Evolutionary conservation across 2,113 vertebrate genomes (phyloP), one percentile per base, ranked within the genome.

Genomic region (Dasypus novemcinctus): DNA sequence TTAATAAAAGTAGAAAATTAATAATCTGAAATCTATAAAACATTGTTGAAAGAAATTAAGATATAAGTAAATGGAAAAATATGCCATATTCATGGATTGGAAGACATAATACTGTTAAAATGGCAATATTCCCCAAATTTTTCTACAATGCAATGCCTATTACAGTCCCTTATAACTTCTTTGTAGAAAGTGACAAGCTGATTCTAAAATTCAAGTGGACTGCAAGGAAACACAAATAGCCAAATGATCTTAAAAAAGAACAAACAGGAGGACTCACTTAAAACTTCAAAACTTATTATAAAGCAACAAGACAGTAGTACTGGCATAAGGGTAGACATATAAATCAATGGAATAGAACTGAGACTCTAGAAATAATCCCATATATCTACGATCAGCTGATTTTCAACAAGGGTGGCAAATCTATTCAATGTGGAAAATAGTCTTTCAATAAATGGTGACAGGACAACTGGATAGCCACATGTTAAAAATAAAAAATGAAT

Each of bases 191-290:
- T 43, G 43, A 71, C 64, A 91, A 79, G 36, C 29, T 91, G 29
- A 80, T 46, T 36, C 54, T 86, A 80, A 80, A 91, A 86, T 91
- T 80, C 54, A 79, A 31, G 43, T 57, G 54, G 81, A 86, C 75
- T 86, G 29, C 25, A 94, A 85, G n/a, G 54, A 17, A 63, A 12
- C 38, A 85, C 41, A 43, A 94, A 90, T 68, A 90, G 75, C 59
- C 54, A 79, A 84, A 78, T 52, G 82, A 83, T 33, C 71, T 69
- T 84, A 10, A 91, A 85, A 85, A 90, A 54, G 20, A 25, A 21
- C 8, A 49, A 49, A 49, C 46, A 49, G 46, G 99, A 93, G 92
- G 17, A 79, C 33, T 90, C 87, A 78, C 14, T 90, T 52, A 54
- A 12, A 14, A 94, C 68, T 90, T 91, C 41, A 57, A 57, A 91